Evolutionary conservation across 2,113 vertebrate species (phyloP).

Genomic region (Anolis carolinensis): DNA sequence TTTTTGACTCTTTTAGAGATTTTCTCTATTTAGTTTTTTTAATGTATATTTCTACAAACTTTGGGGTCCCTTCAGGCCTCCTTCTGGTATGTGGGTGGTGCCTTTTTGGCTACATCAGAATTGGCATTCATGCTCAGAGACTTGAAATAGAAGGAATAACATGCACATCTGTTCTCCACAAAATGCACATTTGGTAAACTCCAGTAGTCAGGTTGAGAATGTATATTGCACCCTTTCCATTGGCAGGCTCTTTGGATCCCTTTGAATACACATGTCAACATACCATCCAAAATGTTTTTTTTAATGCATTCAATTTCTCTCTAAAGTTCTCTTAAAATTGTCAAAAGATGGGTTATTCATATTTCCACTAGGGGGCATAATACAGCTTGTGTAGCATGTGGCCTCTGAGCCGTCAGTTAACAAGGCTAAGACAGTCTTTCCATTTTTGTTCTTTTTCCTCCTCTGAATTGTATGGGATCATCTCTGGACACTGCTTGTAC

Average conservation of each 20-base stretch:
- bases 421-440: not conserved
- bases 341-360: not conserved
- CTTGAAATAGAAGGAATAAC: not conserved
- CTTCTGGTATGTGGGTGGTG: not conserved
- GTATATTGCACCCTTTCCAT: not conserved
- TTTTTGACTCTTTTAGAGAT: not conserved
- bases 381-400: slow-evolving; percentile 40
- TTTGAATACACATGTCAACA: not conserved
- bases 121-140: not conserved
- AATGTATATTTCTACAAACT: not conserved
- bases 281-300: not conserved
- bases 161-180: not conserved
- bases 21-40: not conserved
- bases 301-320: not conserved
- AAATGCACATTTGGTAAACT: not conserved
- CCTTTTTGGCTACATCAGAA: not conserved
- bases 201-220: not conserved
- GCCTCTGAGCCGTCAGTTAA: slow-evolving; percentile 19
- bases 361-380: slow-evolving; percentile 66
- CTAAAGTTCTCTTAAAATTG: not conserved
- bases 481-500: slow-evolving; percentile 62
- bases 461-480: slow-evolving; percentile 60
- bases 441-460: slow-evolving; percentile 9
- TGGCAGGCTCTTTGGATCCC: not conserved
- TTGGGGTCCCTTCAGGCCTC: not conserved